Percentiles rank a stretch among this genome's conserved stretches.
phyloP scores from a whole-genome alignment of 2,797 vertebrate genomes.

The Otolemur crassicaudatus region DNA sequence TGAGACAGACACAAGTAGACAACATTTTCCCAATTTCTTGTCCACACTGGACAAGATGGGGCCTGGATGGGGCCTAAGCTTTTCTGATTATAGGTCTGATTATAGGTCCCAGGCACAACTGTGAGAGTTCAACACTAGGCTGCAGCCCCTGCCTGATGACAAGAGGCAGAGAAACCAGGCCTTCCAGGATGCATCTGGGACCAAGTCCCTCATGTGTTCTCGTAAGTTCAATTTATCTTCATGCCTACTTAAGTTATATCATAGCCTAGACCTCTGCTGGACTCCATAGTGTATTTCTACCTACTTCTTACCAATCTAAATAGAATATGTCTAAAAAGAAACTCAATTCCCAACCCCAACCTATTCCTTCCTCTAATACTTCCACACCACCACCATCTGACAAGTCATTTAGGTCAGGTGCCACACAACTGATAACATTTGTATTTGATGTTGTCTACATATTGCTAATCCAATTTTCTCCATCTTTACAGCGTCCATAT shows the following conservation, averaged over 20 bases:
- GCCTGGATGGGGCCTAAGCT: background rate
- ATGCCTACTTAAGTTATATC: background rate
- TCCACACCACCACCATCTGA: background rate
- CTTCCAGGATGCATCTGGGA: background rate
- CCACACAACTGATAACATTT: background rate
- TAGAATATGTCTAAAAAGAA: background rate
- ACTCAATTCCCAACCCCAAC: background rate
- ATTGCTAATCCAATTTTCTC: background rate
- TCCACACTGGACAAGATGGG: background rate
- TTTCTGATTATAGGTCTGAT: background rate
- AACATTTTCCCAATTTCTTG: background rate
- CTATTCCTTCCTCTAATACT: background rate
- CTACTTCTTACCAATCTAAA: background rate
- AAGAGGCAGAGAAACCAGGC: background rate
- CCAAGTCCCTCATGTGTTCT: background rate
- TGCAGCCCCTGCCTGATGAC: background rate
- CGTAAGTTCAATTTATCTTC: background rate
- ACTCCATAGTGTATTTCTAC: background rate
- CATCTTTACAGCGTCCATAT: background rate
- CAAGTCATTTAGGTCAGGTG: background rate
- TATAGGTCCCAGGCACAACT: background rate
- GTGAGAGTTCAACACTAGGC: background rate
- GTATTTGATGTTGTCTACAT: background rate
- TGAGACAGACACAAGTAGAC: background rate
- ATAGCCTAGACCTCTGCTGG: background rate